phyloP scores from a whole-genome alignment of 2,113 vertebrate species.

The Nycticorax nycticorax region DNA sequence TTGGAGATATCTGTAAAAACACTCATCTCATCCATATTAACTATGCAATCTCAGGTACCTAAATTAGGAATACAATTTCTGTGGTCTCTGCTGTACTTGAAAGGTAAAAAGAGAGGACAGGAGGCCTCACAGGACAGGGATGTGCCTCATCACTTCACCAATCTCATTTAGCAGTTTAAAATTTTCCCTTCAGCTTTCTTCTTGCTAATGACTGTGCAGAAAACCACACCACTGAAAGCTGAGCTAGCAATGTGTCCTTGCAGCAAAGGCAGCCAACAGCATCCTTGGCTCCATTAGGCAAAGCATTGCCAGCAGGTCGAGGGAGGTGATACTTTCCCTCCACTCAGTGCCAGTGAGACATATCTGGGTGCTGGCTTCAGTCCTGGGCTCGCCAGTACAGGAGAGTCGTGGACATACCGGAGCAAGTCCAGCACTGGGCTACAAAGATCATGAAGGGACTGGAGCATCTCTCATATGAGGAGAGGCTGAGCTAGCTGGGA shows the following conservation, averaged over 20 bases:
- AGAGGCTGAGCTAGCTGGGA: neutral
- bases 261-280: neutral
- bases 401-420: accelerated
- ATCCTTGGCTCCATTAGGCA: neutral
- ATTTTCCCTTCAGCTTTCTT: neutral
- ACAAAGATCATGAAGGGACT: neutral
- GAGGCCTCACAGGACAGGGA: neutral
- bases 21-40: neutral
- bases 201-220: neutral
- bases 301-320: neutral
- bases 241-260: neutral
- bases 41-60: neutral
- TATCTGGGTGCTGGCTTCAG: neutral
- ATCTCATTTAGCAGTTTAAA: neutral
- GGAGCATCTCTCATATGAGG: neutral
- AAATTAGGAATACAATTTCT: neutral
- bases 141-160: neutral
- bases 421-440: neutral
- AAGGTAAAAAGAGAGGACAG: neutral
- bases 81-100: neutral
- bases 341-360: neutral
- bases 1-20: neutral
- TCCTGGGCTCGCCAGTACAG: neutral
- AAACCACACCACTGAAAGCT: neutral
- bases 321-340: neutral